phyloP scores from a whole-genome alignment of 2,888 invertebrate genomes.

The Exephanes ischioxanthus region DNA sequence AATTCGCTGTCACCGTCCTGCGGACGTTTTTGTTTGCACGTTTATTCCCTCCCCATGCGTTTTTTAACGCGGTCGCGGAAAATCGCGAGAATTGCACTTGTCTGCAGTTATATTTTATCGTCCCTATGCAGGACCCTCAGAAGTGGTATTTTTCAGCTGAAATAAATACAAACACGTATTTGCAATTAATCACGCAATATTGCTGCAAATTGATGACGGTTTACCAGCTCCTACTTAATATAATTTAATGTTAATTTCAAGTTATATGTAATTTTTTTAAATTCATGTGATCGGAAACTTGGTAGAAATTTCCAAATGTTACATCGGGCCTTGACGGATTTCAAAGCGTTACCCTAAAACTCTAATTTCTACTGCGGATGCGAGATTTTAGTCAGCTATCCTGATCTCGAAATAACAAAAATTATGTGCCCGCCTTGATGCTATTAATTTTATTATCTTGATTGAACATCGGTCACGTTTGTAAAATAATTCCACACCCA shows the following conservation, averaged over 20 bases:
- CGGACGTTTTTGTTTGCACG: slow-evolving; percentile 74
- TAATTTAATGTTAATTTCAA: background rate
- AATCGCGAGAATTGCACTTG: slow-evolving; percentile 5
- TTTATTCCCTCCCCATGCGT: slow-evolving; percentile 71
- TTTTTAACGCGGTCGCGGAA: slow-evolving; percentile 66
- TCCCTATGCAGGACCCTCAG: background rate
- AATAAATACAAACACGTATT: slow-evolving; percentile 2
- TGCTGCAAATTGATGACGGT: slow-evolving; percentile 31
- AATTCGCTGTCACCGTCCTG: slow-evolving; percentile 70
- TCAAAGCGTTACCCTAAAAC: too few species aligned
- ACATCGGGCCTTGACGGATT: too few species aligned
- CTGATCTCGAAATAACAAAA: background rate
- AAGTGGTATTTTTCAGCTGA: background rate
- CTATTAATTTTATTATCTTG: background rate
- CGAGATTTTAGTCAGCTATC: too few species aligned
- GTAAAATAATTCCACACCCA: too few species aligned
- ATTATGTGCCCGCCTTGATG: background rate
- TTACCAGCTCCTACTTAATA: background rate
- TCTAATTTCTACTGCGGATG: too few species aligned
- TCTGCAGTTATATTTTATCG: background rate
- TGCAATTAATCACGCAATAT: background rate
- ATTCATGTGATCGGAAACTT: too few species aligned
- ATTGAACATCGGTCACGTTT: background rate
- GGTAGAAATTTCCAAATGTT: too few species aligned
- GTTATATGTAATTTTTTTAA: background rate